Evolutionary conservation across 2,888 invertebrate species (phyloP), one percentile per base, ranked within the genome.

Genomic region (Nasonia oneida): DNA sequence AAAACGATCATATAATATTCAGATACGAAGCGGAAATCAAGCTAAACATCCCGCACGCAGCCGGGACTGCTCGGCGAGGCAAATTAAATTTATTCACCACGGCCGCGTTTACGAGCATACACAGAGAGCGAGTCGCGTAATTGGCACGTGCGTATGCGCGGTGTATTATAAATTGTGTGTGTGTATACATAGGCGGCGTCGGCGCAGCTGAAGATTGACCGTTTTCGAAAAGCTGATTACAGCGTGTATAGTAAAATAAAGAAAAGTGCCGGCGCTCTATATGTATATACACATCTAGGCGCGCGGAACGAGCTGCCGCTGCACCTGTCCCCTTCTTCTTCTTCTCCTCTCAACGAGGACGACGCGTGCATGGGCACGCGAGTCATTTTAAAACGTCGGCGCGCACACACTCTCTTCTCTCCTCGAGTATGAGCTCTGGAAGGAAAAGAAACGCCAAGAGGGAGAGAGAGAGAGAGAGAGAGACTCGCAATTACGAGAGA

Each of bases 181-280:
- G 23, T n/a, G 53, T 53, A 53, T 15, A 18, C 10, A 18, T 5
- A 53, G 53, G 53, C 53, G 15, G 4, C 50, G 12, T 15, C 50
- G 57, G 53, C 12, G 75, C 82, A 75, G 82, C 82, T 76, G 82
- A 76, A 76, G 82, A 82, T 75, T 76, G 50, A 33, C 82, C 82
- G 75, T 82, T 75, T 82, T 75, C 50, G 37, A 75, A 81, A 74
- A 57, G 42, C 50, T 57, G 57, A 81, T 81, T 81, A 81, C 80
- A 57, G 73, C 67, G 29, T 61, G n/a, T 61, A 18, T 53, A 53
- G 71, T 82, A 82, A 82, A 82, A 82, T 50, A 33, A 64, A 82
- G 81, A 81, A 81, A 81, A 81, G 78, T 71, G 23, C 15, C 14
- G 53, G 23, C 57, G 2, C n/a, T 33, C 67, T 12, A 2, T 67